phyloP scores from a whole-genome alignment of 2,113 vertebrate genomes.

The Cyprinodon brontotheroides region DNA sequence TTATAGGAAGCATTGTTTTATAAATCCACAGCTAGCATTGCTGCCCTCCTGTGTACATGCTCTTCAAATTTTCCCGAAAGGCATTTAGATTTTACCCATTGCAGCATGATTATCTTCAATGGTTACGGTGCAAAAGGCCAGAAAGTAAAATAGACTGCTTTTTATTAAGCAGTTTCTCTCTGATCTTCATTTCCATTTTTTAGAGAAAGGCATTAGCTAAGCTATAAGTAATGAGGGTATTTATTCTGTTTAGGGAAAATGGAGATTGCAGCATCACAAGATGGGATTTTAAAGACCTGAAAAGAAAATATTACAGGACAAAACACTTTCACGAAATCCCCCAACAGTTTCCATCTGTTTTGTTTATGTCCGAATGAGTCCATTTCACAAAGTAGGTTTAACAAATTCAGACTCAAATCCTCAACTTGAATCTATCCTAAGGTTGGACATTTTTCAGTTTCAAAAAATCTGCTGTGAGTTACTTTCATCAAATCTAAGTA shows the following conservation, averaged over 20 bases:
- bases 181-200: conserved; percentile 72
- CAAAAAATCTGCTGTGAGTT: no score
- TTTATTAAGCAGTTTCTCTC: conserved; percentile 62
- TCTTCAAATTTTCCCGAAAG: conserved; percentile 25
- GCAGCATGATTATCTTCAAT: conserved; percentile 47
- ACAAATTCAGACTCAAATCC: no score
- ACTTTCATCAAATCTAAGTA: no score
- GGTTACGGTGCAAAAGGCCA: conserved; percentile 42
- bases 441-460: no score
- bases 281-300: conserved; percentile 70
- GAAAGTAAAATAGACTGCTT: conserved; percentile 43
- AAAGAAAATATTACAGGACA: conserved; percentile 63
- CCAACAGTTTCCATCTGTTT: conserved; percentile 64
- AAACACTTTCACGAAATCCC: conserved; percentile 71
- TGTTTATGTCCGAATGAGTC: conserved; percentile 20
- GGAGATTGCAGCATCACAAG: conserved; percentile 74
- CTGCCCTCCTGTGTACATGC: conserved; percentile 23
- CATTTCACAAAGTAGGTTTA: no score
- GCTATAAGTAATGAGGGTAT: conserved; percentile 70
- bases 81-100: conserved; percentile 33
- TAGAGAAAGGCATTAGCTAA: conserved; percentile 67
- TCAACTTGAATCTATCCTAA: no score
- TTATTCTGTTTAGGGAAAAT: conserved; percentile 62
- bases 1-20: conserved; percentile 32
- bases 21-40: conserved; percentile 35